Percentiles rank a stretch among this genome's conserved stretches.
phyloP scores from a whole-genome alignment of 1,140 invertebrate genomes.

The Leucophenga varia region DNA sequence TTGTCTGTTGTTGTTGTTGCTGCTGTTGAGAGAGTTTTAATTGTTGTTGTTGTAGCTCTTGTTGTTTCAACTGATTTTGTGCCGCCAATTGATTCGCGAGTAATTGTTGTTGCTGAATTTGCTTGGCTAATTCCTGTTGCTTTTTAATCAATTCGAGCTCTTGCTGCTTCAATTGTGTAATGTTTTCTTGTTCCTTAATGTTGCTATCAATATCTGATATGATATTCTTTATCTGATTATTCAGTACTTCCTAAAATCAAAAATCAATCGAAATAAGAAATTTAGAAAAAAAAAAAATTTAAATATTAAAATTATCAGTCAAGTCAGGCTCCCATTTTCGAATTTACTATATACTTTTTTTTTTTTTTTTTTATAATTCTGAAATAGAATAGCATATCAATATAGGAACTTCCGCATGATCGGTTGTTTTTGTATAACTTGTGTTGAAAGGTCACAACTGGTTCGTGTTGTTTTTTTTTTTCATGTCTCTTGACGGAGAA shows the following conservation, averaged over 20 bases:
- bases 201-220: constrained; percentile 64
- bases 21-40: not conserved
- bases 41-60: constrained; percentile 13
- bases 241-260: constrained; percentile 58
- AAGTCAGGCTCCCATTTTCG: no score
- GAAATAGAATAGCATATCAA: no score
- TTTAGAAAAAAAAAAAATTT: not conserved
- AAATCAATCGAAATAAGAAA: constrained; percentile 19
- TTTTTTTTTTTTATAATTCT: no score
- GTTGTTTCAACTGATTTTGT: constrained; percentile 28
- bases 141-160: constrained; percentile 37
- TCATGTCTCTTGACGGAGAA: no score
- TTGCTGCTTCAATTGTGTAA: constrained; percentile 33
- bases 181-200: constrained; percentile 54
- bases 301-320: not conserved
- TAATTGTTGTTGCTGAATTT: constrained; percentile 41
- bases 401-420: no score
- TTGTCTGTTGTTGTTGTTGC: constrained; percentile 2
- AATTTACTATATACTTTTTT: constrained; percentile 5
- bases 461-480: no score
- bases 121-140: constrained; percentile 35
- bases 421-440: no score
- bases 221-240: constrained; percentile 63
- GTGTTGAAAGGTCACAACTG: no score
- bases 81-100: constrained; percentile 31